These are phyloP conservation scores for Bergia puertoricense DNA, from an alignment of 92 coral and sea anemone species.

Conservation along the genomic window DNA sequence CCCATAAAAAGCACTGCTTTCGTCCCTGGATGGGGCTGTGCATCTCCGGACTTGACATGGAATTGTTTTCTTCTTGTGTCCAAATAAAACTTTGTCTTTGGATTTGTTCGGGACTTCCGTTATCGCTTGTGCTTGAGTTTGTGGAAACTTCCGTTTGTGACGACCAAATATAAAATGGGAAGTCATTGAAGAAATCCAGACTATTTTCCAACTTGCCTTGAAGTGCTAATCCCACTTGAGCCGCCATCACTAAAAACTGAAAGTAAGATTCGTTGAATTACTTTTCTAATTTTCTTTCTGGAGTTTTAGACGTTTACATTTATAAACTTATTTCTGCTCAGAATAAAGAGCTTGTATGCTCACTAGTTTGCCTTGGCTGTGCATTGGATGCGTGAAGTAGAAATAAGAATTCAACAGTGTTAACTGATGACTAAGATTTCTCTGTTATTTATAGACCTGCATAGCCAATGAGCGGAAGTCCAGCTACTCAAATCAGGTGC, in stretches of 20 bases:
- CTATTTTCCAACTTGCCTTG: constrained; percentile 28
- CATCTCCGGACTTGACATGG: constrained; percentile 9
- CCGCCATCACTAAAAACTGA: constrained; percentile 18
- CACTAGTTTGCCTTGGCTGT: not conserved
- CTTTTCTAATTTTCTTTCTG: not conserved
- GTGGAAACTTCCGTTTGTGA: constrained; percentile 11
- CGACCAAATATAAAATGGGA: constrained; percentile 35
- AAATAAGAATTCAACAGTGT: not conserved
- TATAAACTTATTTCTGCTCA: not conserved
- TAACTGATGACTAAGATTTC: not conserved
- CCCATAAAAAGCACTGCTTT: not conserved
- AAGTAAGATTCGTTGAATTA: not conserved
- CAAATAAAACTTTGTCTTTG: not conserved
- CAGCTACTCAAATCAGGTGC: not conserved
- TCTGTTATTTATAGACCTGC: not conserved
- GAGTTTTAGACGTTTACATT: not conserved
- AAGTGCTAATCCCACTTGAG: constrained; percentile 40
- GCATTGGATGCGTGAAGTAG: not conserved
- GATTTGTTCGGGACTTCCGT: not conserved
- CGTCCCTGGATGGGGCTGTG: constrained; percentile 1
- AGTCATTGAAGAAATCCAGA: constrained; percentile 34
- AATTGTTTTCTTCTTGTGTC: not conserved
- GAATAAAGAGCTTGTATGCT: not conserved
- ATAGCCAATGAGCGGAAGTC: not conserved
- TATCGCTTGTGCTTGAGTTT: constrained; percentile 18